Conservation (phyloP, 2,113 vertebrate genomes). For the Agelaius tricolor region DNA sequence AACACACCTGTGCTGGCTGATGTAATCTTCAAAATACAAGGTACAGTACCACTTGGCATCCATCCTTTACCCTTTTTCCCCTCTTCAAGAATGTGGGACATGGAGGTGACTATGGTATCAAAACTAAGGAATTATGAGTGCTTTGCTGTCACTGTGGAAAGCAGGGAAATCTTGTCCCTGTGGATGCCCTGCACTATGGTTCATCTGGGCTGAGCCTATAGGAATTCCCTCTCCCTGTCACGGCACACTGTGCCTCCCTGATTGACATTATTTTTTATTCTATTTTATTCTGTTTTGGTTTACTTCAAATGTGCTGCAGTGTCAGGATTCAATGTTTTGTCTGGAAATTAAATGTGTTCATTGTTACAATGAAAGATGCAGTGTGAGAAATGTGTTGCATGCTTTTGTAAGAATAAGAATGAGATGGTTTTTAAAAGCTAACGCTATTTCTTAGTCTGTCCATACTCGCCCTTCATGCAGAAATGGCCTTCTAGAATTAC, state of each 20-base stretch:
- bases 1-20: slow-evolving; percentile 93
- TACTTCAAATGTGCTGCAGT: too few relatives aligned
- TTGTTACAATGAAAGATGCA: fast-evolving
- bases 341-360: neutral
- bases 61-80: neutral
- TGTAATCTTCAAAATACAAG: slow-evolving; percentile 98
- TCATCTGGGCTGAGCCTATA: neutral
- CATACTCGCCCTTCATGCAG: neutral
- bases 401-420: neutral
- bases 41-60: slow-evolving; percentile 39
- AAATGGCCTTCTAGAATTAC: neutral
- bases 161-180: neutral
- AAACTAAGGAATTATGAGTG: neutral
- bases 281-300: neutral
- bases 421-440: neutral
- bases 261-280: neutral
- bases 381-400: fast-evolving
- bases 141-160: neutral
- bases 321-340: neutral
- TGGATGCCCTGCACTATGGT: neutral
- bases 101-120: neutral
- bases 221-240: fast-evolving
- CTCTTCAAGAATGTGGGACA: neutral
- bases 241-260: neutral
- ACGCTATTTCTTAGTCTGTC: neutral